Base-by-base conservation (phyloP, 2,888 invertebrate species). In the Heliconius erato region DNA sequence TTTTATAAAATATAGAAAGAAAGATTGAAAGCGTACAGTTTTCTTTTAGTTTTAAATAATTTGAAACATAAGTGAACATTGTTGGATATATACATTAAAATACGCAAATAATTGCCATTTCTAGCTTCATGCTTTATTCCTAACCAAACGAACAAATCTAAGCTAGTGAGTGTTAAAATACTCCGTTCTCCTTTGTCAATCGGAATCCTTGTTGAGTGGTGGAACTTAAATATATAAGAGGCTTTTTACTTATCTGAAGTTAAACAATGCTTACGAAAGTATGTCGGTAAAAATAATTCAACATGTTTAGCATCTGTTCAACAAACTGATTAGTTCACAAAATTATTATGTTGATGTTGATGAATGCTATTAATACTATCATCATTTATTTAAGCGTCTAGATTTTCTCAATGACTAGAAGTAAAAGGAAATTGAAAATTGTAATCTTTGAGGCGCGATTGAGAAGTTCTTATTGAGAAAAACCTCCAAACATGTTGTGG, bases 391-490 rank as follows among this genome's bases (percentile, higher is more conserved):
- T 35, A 35, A 35, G 69, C 68, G 35, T 69, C 35, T 69, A 4
- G 69, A 23, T 69, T 35, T 35, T 19, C 9, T 3, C 23, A 69
- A 69, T 35, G 69, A 35, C 69, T 35, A 69, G 23, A n/a, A 19
- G 69, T 12, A 23, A 69, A 35, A 69, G 35, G 69, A 69, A 35
- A 69, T 69, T 69, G 69, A 69, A 35, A 69, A 35, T 69, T 35
- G 69, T 23, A 35, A 69, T 69, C 35, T 23, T 11, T 28, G 6
- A 67, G 67, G 67, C 68, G 28, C 32, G 1, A 63, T 63, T n/a
- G 4, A 63, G 63, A n/a, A 63, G n/a, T n/a, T 12, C 12, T 63
- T 63, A 12, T n/a, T 3, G 11, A 63, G 11, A 63, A 63, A n/a
- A 11, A 11, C 63, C 19, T 49, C 14, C 14, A 49, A 49, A 49